Conservation (phyloP, 2,888 invertebrate species). For the Deilephila elpenor region DNA sequence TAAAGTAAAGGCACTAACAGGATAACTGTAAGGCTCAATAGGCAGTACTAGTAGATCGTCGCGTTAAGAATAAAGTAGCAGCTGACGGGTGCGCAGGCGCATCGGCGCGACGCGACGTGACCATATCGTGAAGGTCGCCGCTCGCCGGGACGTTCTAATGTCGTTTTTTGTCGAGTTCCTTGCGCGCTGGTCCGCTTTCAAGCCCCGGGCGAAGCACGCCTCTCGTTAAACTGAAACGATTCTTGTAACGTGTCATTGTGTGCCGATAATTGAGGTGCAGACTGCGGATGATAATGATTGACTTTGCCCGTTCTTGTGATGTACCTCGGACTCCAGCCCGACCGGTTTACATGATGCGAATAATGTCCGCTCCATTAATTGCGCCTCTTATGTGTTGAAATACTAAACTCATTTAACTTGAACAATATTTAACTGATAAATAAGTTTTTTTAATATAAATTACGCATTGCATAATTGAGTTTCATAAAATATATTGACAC, state of each 20-base stretch:
- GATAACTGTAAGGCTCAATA: background rate
- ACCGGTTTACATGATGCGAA: slow-evolving; percentile 23
- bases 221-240: slow-evolving; percentile 38
- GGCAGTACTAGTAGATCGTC: background rate
- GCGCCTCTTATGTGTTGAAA: background rate
- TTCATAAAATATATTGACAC: background rate
- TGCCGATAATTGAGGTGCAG: slow-evolving; percentile 16
- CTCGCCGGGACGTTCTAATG: slow-evolving; percentile 65
- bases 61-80: slow-evolving; percentile 43
- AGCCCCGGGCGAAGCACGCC: slow-evolving; percentile 44
- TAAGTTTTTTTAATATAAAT: background rate
- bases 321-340: background rate
- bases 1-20: background rate
- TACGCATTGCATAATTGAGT: background rate
- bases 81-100: slow-evolving; percentile 60
- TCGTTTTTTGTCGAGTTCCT: slow-evolving; percentile 58
- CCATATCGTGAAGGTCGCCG: slow-evolving; percentile 68
- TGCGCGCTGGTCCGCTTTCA: slow-evolving; percentile 38
- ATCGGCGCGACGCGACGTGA: slow-evolving; percentile 47
- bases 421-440: background rate
- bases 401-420: background rate
- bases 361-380: slow-evolving; percentile 2
- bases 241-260: slow-evolving; percentile 38
- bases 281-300: slow-evolving; percentile 13
- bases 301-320: slow-evolving; percentile 18